These are phyloP conservation scores for Oryzias woworae DNA, from an alignment of 2,113 vertebrate genomes.

Conservation along the genomic window DNA sequence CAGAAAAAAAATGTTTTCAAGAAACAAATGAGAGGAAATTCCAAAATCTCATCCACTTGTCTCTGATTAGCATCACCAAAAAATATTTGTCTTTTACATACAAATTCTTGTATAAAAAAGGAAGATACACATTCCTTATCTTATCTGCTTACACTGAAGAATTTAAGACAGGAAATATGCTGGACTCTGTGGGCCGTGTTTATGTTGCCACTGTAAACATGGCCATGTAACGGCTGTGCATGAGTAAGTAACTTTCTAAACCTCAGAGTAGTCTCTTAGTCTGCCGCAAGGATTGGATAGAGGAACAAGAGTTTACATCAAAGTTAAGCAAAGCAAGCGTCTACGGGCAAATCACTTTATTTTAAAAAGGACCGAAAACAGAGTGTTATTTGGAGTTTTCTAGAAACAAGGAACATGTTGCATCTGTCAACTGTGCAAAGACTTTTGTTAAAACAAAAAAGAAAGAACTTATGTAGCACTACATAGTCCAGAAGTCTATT, in stretches of 20 bases:
- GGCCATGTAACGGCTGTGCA: conserved; percentile 16
- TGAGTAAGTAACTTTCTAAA: conserved; percentile 18
- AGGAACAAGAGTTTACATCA: conserved; percentile 46
- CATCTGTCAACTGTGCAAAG: no score
- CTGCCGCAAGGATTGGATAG: conserved; percentile 12
- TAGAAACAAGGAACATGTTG: no score
- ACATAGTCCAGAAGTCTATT: no score
- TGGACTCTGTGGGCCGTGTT: conserved; percentile 55
- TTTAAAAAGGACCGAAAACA: conserved; percentile 17
- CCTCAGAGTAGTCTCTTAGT: conserved; percentile 10
- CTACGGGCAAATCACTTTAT: conserved; percentile 16
- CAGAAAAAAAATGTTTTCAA: neutral
- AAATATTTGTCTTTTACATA: conserved; percentile 32
- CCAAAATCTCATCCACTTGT: conserved; percentile 28
- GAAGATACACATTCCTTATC: conserved; percentile 38
- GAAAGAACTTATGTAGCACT: no score
- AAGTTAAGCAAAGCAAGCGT: conserved; percentile 6
- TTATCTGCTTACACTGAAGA: conserved; percentile 43
- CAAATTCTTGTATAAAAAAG: conserved; percentile 43
- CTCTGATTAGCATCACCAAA: conserved; percentile 33
- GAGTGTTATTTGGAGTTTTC: no score
- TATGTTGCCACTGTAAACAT: conserved; percentile 52
- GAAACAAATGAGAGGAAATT: conserved; percentile 13
- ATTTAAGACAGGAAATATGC: conserved; percentile 54
- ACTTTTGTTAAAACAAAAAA: no score